Evolutionary conservation across 2,113 vertebrate genomes (phyloP), one percentile per base, ranked within the genome.

Genomic region (Prionailurus bengalensis): DNA sequence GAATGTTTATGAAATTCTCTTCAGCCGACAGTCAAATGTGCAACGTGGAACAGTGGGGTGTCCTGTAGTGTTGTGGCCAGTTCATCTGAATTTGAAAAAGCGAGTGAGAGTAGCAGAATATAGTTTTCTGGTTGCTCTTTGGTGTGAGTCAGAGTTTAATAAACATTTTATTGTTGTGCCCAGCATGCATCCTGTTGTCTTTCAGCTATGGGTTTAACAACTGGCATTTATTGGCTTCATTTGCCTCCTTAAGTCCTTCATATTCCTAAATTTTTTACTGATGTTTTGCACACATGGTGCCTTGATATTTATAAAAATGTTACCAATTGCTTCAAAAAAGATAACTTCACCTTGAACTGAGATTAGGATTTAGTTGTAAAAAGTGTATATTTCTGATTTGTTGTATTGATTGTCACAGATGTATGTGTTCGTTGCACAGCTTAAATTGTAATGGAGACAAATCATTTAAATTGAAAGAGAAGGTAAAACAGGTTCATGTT

Each of bases 241-340:
- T 81, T 89, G n/a, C 10, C 90, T 97, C n/a, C 68, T 81, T 61
- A 89, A 93, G 1, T 63, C 82, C 82, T 96, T 97, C n/a, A 13
- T 95, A 48, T 97, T 94, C 92, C 94, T 51, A 21, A 90, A 65
- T 17, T 96, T 92, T 73, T 95, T 94, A 92, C 88, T 97, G 61
- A 87, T 90, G n/a, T 94, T 97, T 98, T 84, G 91, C 74, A 84
- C 61, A 85, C 27, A 17, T 53, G 91, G 42, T 96, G 42, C 71
- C 51, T 73, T 51, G 84, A 87, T 89, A 51, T 80, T 97, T 95
- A 84, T 74, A 98, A 97, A 97, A 96, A 86, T 92, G 92, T 66
- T 96, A 94, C 66, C 94, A 95, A 97, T 94, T 96, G 55, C 66
- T 74, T 39, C 51, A 79, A 83, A 89, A 95, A 91, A 97, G 92